Percentiles rank a stretch among this genome's conserved stretches.
These are phyloP conservation scores for Sitobion miscanthi DNA, from an alignment of 1,140 invertebrate genomes.

Conservation along the genomic window DNA sequence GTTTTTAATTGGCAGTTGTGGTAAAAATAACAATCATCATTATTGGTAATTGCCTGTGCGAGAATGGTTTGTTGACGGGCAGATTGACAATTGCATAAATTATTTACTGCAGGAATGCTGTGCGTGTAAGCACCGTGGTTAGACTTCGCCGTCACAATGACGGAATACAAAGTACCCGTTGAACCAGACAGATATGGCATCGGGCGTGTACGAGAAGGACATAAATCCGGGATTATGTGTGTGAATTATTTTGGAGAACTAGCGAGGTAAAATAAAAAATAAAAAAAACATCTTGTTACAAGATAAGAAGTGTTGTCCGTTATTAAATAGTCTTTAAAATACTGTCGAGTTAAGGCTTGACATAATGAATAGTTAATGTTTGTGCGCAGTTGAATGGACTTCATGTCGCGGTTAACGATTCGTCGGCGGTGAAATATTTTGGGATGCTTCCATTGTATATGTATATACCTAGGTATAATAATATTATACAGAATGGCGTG, in stretches of 20 bases:
- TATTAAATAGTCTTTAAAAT: slow-evolving; percentile 15
- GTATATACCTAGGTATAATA: not conserved
- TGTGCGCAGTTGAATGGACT: slow-evolving; percentile 3
- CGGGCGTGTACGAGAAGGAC: not conserved
- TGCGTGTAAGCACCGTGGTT: not conserved
- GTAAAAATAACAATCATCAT: not conserved
- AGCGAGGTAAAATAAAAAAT: not conserved
- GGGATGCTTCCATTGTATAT: not conserved
- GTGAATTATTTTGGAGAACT: slow-evolving; percentile 24
- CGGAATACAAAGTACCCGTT: not conserved
- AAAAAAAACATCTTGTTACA: slow-evolving; percentile 17
- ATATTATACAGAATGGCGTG: not conserved
- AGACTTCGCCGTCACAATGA: not conserved
- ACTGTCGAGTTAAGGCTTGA: not conserved
- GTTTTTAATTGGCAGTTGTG: not conserved
- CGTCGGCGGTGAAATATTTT: not conserved
- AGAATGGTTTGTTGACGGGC: not conserved
- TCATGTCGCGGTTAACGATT: not conserved
- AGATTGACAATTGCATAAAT: not conserved
- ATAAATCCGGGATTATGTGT: slow-evolving; percentile 33
- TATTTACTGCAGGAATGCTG: not conserved
- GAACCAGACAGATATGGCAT: not conserved
- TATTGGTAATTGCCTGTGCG: not conserved
- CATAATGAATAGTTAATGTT: slow-evolving; percentile 7
- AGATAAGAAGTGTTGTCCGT: slow-evolving; percentile 29